Base-by-base conservation (phyloP, 2,113 vertebrate species). In the Bombycilla garrulus region DNA sequence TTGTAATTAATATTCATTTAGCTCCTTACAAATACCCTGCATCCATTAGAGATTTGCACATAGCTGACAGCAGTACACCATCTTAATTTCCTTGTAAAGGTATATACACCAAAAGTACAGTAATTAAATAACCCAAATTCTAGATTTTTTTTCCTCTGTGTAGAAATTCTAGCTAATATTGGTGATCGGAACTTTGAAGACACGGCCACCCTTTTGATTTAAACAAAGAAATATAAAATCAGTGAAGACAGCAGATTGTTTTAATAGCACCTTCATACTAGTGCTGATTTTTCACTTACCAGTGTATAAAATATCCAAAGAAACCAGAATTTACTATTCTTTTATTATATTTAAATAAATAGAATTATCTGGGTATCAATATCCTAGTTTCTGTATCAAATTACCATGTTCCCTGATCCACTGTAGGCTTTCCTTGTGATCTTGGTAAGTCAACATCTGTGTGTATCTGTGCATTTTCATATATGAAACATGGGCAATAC, bases 1-100 rank as follows among this genome's bases (percentile, higher is more conserved):
- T 70, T 13, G 25, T 71, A 31, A 89, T 91, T 71, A 91, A 81
- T 95, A 91, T 85, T 92, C 8, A 89, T 89, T 91, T 51, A 74
- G 12, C 44, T 84, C 57, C 40, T 81, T 84, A 81, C 23, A 83
- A 73, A 84, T 92, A 77, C 47, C 26, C 53, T 38, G 18, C 40
- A 76, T 51, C 60, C 57, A 35, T 78, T 58, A 81, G 65, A 84
- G 47, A 92, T 54, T 77, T 78, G 51, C 26, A 25, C 9, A 51
- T 60, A 88, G 62, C 79, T 88, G 66, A 74, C 44, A 85, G 74
- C 38, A 85, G 44, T 50, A 50, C 19, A 71, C 51, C 14, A 42
- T 70, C 83, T 91, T 81, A 6, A 36, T 62, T 91, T 84, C 51
- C 35, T 56, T 81, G 21, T 54, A 74, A 84, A 78, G 38, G 15